Percentiles rank a stretch among this genome's conserved stretches.
These are phyloP conservation scores for Ectobius pallidus DNA, from an alignment of 2,888 invertebrate genomes.

Conservation along the genomic window DNA sequence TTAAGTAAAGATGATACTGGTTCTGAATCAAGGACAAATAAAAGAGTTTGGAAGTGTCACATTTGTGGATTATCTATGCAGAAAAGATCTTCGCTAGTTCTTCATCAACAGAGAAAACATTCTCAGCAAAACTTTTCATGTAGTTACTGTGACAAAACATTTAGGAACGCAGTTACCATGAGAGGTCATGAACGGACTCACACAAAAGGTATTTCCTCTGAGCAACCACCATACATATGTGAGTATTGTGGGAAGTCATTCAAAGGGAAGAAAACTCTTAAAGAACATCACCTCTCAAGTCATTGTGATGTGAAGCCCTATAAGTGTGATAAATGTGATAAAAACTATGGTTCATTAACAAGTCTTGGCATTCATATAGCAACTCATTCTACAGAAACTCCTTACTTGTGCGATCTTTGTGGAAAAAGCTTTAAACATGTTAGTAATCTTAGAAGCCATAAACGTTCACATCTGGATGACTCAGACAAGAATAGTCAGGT, in stretches of 20 bases:
- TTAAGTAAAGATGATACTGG: conserved; percentile 23
- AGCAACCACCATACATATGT: conserved; percentile 27
- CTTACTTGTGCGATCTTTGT: conserved; percentile 53
- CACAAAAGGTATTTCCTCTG: neutral
- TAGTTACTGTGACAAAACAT: conserved; percentile 35
- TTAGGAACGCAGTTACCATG: conserved; percentile 15
- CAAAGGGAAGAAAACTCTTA: conserved; percentile 46
- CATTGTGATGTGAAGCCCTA: conserved; percentile 46
- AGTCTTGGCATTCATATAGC: conserved; percentile 52
- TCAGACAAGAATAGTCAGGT: conserved; percentile 51
- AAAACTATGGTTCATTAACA: conserved; percentile 50
- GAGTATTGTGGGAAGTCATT: conserved; percentile 40
- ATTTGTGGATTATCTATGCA: conserved; percentile 30
- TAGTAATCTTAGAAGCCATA: conserved; percentile 52
- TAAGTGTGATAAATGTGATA: conserved; percentile 50
- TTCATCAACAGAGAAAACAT: conserved; percentile 32
- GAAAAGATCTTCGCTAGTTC: conserved; percentile 27
- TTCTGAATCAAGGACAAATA: neutral
- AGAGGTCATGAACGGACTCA: conserved; percentile 30
- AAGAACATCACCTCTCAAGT: conserved; percentile 48
- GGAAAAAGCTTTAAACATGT: conserved; percentile 54
- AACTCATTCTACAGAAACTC: conserved; percentile 47
- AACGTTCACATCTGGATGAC: conserved; percentile 51
- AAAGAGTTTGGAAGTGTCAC: conserved; percentile 35
- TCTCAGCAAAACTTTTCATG: conserved; percentile 18